These are phyloP conservation scores for Melanotaenia maccullochi DNA, from an alignment of 2,797 vertebrate genomes.

Conservation along the genomic window DNA sequence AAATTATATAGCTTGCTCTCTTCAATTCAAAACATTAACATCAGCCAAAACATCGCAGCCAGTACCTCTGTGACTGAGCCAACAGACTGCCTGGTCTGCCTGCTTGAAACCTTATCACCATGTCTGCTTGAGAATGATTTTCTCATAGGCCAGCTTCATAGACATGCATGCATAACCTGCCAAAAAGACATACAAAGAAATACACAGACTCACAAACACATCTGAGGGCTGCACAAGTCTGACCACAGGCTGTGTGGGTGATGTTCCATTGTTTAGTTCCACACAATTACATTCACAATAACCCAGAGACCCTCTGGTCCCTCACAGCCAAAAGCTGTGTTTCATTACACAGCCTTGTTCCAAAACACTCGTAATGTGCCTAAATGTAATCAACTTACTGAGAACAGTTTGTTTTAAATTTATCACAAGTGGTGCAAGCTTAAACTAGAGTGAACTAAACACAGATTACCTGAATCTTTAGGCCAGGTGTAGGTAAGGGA, in stretches of 20 bases:
- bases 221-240: constrained; percentile 29
- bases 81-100: background rate
- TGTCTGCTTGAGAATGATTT: constrained; percentile 22
- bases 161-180: constrained; percentile 25
- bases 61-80: constrained; percentile 42
- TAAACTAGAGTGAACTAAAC: constrained; percentile 19
- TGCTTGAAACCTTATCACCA: constrained; percentile 22
- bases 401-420: constrained; percentile 60
- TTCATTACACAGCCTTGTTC: constrained; percentile 57
- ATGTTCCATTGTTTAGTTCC: constrained; percentile 76
- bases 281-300: constrained; percentile 78
- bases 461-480: constrained; percentile 13
- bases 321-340: constrained; percentile 63
- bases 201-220: constrained; percentile 26
- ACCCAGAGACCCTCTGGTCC: constrained; percentile 65
- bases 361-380: constrained; percentile 68
- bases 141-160: constrained; percentile 17
- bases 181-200: constrained; percentile 26
- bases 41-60: constrained; percentile 37
- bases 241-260: constrained; percentile 54
- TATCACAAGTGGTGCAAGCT: constrained; percentile 37
- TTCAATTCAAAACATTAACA: constrained; percentile 46
- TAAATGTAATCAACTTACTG: constrained; percentile 69
- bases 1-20: constrained; percentile 53
- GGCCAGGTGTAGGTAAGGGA: constrained; percentile 19